Base-by-base conservation (phyloP, 1,140 invertebrate species). In the Polypedilum vanderplanki region DNA sequence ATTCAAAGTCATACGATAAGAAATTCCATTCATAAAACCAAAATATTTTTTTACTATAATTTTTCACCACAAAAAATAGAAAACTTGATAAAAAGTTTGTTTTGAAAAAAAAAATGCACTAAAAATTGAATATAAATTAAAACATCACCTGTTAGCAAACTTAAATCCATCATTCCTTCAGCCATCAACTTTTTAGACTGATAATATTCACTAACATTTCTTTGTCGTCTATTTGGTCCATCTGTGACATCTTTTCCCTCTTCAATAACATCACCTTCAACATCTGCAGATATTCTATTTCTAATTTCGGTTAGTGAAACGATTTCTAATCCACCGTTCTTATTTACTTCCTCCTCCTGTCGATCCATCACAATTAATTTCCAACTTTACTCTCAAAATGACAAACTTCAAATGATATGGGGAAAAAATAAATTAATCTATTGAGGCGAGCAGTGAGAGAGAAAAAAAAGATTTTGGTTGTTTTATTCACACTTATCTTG, bases 101-200 rank as follows among this genome's bases (percentile, higher is more conserved):
- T 33, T 33, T 33, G 2, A 33, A 33, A 33, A 33, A 33, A 33
- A 33, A 33, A 33, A 3, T 33, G 24, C 24, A 33, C 24, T 33
- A 33, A 33, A 33, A 33, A 33, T 33, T 3, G 5, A 33, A 33
- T 33, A n/a, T 33, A 5, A 33, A 33, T 33, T 3, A 33, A 33
- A 33, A 3, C 24, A 3, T 33, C 24, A 33, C 24, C 24, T 33
- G 89, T 89, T 20, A 91, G 84, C 1, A 91, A 80, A 0, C 90
- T 89, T n/a, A 91, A 84, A 77, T 91, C 90, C 89, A 91, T 90
- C 84, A 91, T 89, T 41, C 81, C 81, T 70, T 70, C 65, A 18
- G 65, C 65, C 15, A 18, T n/a, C 18, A 18, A 70, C 18, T 70
- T 70, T 70, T 70, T 70, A n/a, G 17, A 18, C n/a, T 70, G 65